Base-by-base conservation (phyloP, 2,113 vertebrate genomes). In the Cyrtonyx montezumae region DNA sequence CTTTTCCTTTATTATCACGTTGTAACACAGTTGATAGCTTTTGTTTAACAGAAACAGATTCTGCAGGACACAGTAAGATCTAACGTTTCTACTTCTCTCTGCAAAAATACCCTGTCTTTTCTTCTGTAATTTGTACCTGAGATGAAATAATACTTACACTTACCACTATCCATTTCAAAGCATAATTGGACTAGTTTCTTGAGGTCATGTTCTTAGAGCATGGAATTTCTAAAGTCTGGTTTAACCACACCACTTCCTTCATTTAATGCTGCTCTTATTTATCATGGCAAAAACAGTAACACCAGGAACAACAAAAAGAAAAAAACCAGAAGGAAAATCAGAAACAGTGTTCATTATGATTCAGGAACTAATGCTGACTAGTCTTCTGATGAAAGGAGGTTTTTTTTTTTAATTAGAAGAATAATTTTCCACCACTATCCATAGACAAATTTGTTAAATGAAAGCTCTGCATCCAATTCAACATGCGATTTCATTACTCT, bases 111-210 rank as follows among this genome's bases (percentile, higher is more conserved):
- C 4, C 15, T 34, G 8, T 40, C 73, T 22, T 80, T 77, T 48
- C 61, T 69, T 85, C 45, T 79, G 69, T 34, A 82, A 51, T 88
- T 86, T 89, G 90, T 93, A 87, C 74, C 20, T 46, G 68, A 90
- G 88, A 96, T 93, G 83, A 89, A 67, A 91, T 76, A 42, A 66
- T 18, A 74, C 55, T 82, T 93, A 59, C 94, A 92, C 97, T 98
- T 96, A 98, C 96, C 96, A 97, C 91, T 45, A 95, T 82, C 97
- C 97, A 98, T 59, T 94, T 96, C 82, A 97, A 86, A 93, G 94
- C 67, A 79, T 92, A 93, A 85, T 48, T 77, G 78, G 95, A 83
- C 92, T 96, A 63, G 79, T 93, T 63, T 96, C 91, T 95, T 89
- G 96, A 93, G 51, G 84, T 87, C 1, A 0, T 3, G 8, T 86